Evolutionary conservation across 2,888 invertebrate species (phyloP).

Genomic region (Seladonia tumulorum): DNA sequence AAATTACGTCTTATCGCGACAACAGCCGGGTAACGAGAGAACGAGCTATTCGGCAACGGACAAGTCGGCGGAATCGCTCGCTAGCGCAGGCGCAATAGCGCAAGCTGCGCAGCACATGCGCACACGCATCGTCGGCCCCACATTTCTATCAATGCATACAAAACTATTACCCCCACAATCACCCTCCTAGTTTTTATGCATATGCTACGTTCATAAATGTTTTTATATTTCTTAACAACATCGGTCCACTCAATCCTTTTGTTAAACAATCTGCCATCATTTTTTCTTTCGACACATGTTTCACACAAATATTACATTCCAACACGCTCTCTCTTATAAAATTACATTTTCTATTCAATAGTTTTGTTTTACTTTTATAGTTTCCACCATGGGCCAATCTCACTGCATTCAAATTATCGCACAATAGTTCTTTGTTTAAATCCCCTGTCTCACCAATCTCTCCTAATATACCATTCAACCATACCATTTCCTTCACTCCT

Average conservation of each 20-base stretch:
- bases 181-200: too few species aligned
- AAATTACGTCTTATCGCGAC: too few species aligned
- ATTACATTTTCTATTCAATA: conserved; percentile 28
- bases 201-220: too few species aligned
- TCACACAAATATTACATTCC: not conserved
- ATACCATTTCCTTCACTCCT: conserved; percentile 20
- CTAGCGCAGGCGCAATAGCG: too few species aligned
- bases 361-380: conserved; percentile 21
- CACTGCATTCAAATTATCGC: conserved; percentile 26
- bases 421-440: not conserved
- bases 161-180: too few species aligned
- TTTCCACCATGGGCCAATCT: conserved; percentile 27
- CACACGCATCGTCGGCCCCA: too few species aligned
- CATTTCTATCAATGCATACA: too few species aligned
- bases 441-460: not conserved
- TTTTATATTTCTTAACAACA: conserved; percentile 1
- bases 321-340: conserved; percentile 9
- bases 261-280: conserved; percentile 22
- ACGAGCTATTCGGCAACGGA: too few species aligned
- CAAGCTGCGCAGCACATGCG: too few species aligned
- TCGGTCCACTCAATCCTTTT: conserved; percentile 11
- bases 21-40: too few species aligned
- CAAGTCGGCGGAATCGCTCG: too few species aligned
- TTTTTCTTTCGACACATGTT: conserved; percentile 20
- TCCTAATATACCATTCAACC: not conserved